Evolutionary conservation across 2,888 invertebrate species (phyloP), one percentile per base, ranked within the genome.

Genomic region (Drosophila lutescens): DNA sequence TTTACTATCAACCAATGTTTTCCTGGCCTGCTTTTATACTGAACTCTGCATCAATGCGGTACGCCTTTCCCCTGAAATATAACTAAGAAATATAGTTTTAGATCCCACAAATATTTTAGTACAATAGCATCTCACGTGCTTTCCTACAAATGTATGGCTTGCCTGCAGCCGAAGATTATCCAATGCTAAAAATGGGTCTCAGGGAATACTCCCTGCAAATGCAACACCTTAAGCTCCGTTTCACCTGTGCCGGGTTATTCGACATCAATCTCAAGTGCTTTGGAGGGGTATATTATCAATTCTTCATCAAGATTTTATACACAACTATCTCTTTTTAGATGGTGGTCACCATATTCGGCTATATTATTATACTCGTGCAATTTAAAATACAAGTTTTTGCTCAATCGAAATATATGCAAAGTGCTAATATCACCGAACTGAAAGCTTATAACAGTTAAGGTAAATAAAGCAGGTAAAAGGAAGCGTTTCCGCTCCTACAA

Each of bases 141-240:
- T 57, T 91, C 32, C 88, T 89, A 54, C 79, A 76, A 12, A 78
- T 91, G 1, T 78, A 83, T 13, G 69, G 77, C 3, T 13, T 36
- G 4, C 4, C 51, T 2, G 23, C 6, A 1, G 30, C 56, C 0
- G 26, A 41, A 30, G 44, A 67, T 6, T 77, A 79, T 40, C 46
- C 51, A 1, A 40, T 46, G 13, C 62, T 91, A 6, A 82, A 76
- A 40, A 76, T 79, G 66, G 76, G 81, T 0, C 20, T 90, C 4
- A 79, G 88, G 15, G 91, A 91, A 51, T 91, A 90, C 57, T 77
- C 79, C 5, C 44, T 91, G 49, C 91, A 91, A 57, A 55, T 91
- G 50, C 79, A 82, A 30, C 91, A 91, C 51, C 86, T 91, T 2
- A 78, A 84, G 46, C 47, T 91, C 36, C 34, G 77, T 6, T 91